Conservation (phyloP, 1,140 invertebrate species). For the Dreissena polymorpha region DNA sequence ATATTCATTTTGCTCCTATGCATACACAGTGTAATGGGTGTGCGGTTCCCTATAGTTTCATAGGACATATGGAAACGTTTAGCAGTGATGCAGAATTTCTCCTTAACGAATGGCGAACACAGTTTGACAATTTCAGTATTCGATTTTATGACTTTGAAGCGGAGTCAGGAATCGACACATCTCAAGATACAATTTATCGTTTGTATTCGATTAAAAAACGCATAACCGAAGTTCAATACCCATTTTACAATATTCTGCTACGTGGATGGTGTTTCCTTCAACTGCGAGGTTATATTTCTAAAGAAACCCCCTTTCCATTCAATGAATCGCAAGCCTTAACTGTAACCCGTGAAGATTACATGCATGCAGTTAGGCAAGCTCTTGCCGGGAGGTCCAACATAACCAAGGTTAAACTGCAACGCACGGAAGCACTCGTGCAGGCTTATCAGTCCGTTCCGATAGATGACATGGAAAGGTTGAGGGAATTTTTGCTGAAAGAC, state of each 20-base stretch:
- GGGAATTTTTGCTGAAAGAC: conserved; percentile 20
- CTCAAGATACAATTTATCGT: neutral
- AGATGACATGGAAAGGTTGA: conserved; percentile 27
- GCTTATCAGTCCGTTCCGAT: conserved; percentile 29
- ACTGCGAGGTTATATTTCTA: conserved; percentile 56
- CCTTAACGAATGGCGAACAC: conserved; percentile 45
- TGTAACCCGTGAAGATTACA: conserved; percentile 8
- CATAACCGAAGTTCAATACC: conserved; percentile 29
- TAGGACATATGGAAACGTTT: conserved; percentile 64
- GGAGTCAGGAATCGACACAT: conserved; percentile 39
- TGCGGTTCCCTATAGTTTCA: conserved; percentile 60
- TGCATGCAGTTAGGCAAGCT: neutral
- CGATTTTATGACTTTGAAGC: conserved; percentile 54
- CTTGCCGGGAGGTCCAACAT: neutral
- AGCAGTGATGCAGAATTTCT: conserved; percentile 54
- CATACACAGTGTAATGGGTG: conserved; percentile 59
- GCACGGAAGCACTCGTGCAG: conserved; percentile 33
- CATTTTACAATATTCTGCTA: conserved; percentile 44
- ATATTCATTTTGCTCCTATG: conserved; percentile 61
- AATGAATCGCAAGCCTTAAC: conserved; percentile 1
- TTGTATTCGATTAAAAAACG: conserved; percentile 35
- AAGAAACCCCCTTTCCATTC: conserved; percentile 41
- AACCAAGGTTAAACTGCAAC: conserved; percentile 2
- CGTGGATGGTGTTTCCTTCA: conserved; percentile 59
- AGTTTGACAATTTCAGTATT: conserved; percentile 36